A percentile compares a stretch with the other conserved stretches of the same genome.
phyloP scores from a whole-genome alignment of 2,113 vertebrate genomes.

The Bucco capensis region DNA sequence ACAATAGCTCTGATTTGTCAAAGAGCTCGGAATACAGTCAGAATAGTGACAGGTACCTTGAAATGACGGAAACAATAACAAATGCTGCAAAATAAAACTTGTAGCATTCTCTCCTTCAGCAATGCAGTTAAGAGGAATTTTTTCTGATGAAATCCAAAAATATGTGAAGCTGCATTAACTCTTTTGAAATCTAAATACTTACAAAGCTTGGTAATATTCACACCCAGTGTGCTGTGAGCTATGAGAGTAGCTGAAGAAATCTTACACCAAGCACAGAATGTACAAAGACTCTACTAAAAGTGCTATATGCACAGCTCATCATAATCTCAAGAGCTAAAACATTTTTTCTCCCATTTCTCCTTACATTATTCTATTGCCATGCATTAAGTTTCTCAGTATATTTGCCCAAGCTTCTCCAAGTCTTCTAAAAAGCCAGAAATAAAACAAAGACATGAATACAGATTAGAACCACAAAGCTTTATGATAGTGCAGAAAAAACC shows the following conservation, averaged over 20 bases:
- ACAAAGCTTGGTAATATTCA: conserved; percentile 29
- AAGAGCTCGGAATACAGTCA: neutral
- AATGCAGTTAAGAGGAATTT: conserved; percentile 2
- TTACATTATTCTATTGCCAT: neutral
- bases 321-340: conserved; percentile 5
- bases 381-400: conserved; percentile 5
- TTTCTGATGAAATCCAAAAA: conserved; percentile 35
- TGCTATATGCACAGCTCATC: neutral
- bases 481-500: neutral
- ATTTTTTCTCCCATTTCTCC: neutral
- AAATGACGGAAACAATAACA: conserved; percentile 23
- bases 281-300: conserved; percentile 2
- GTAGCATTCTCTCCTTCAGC: neutral
- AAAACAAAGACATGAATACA: conserved; percentile 1
- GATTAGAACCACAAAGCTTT: neutral
- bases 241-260: conserved; percentile 45
- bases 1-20: neutral
- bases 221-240: neutral
- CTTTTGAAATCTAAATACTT: conserved; percentile 56
- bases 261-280: neutral
- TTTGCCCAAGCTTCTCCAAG: neutral
- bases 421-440: neutral
- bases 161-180: neutral
- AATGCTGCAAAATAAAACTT: conserved; percentile 21
- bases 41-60: neutral